A percentile compares a stretch with the other conserved stretches of the same genome.
Evolutionary conservation across 2,797 vertebrate genomes (phyloP).

Genomic region (Steatocranus sp.): DNA sequence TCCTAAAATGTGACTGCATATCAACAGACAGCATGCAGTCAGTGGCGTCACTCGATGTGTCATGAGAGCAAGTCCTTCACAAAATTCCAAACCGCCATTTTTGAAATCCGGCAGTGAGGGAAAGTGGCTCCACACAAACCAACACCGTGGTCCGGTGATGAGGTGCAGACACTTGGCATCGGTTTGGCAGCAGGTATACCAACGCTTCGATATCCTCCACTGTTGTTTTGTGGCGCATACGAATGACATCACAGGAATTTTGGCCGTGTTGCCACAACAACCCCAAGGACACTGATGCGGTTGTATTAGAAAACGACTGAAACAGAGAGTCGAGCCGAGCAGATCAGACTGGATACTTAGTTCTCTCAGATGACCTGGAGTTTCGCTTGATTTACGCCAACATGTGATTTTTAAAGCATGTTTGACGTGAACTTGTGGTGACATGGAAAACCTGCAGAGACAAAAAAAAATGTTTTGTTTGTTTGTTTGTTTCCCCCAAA

Average conservation of each 20-base stretch:
- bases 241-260: not conserved
- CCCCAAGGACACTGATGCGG: not conserved
- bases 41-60: not conserved
- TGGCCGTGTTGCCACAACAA: not conserved
- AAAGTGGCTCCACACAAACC: not conserved
- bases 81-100: not conserved
- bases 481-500: not conserved
- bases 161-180: not conserved
- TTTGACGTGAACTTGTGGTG: not conserved
- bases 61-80: not conserved
- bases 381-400: not conserved
- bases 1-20: not conserved
- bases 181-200: not conserved
- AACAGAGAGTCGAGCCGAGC: fast-evolving
- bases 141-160: not conserved
- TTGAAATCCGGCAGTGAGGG: not conserved
- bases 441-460: not conserved
- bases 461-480: not conserved
- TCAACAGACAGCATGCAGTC: not conserved
- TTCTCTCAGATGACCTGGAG: not conserved
- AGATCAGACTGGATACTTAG: not conserved
- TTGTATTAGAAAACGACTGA: not conserved
- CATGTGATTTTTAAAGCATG: not conserved
- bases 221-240: fast-evolving
- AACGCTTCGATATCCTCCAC: not conserved